These are phyloP conservation scores for Toxotes chatareus DNA, from an alignment of 2,113 vertebrate species.

Conservation along the genomic window DNA sequence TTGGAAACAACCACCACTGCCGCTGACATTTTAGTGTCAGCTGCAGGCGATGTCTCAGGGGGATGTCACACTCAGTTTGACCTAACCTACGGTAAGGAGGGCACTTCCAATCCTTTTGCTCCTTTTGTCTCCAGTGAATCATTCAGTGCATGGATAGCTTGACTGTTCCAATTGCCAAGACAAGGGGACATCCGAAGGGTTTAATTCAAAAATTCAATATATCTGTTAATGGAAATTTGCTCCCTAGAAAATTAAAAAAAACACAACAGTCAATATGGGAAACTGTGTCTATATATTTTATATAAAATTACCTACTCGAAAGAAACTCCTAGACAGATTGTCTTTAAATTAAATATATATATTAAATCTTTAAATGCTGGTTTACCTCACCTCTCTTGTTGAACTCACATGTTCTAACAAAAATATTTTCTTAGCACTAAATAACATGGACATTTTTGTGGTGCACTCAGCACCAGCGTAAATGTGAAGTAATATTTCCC, in stretches of 20 bases:
- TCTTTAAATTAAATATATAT: no score
- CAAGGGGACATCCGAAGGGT: neutral
- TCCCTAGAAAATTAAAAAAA: neutral
- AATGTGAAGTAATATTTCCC: constrained; percentile 30
- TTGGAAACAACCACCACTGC: neutral
- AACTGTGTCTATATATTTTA: neutral
- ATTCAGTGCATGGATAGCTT: neutral
- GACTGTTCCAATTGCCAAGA: neutral
- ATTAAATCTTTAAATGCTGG: no score
- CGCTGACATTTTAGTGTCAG: constrained; percentile 13
- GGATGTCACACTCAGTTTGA: constrained; percentile 20
- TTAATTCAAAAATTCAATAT: neutral
- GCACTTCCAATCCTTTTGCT: neutral
- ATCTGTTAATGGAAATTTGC: neutral
- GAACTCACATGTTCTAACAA: neutral
- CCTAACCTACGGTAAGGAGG: neutral
- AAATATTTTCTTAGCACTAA: neutral
- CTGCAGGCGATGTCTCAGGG: neutral
- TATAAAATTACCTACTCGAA: no score
- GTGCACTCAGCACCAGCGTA: neutral
- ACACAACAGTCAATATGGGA: no score
- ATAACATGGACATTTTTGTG: neutral
- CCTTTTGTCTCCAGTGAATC: neutral
- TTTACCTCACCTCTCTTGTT: no score
- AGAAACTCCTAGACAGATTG: no score